Conservation (phyloP, 2,797 vertebrate species). For the Acipenser transmontanus region DNA sequence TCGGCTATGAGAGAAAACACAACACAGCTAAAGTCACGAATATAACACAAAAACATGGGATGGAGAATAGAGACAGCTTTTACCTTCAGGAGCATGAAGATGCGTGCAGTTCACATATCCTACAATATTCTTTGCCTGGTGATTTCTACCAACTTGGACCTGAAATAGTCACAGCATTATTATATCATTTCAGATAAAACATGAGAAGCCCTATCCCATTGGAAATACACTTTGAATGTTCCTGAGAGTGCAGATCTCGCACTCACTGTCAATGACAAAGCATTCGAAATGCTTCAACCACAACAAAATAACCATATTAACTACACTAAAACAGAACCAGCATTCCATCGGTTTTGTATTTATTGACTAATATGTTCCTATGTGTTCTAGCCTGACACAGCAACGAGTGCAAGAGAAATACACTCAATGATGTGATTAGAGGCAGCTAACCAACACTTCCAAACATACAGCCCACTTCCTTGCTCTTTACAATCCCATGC, state of each 20-base stretch:
- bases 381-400: too few species aligned
- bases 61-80: conserved; percentile 22
- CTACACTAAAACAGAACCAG: too few species aligned
- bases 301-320: not conserved
- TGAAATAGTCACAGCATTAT: conserved; percentile 23
- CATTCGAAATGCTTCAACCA: not conserved
- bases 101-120: conserved; percentile 81
- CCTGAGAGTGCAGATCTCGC: too few species aligned
- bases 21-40: not conserved
- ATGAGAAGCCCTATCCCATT: not conserved
- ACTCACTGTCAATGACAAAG: too few species aligned
- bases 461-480: too few species aligned
- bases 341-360: too few species aligned
- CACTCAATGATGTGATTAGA: too few species aligned
- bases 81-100: conserved; percentile 72
- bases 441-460: too few species aligned
- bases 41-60: not conserved
- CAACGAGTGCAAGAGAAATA: too few species aligned
- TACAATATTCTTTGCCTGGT: conserved; percentile 48
- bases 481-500: too few species aligned
- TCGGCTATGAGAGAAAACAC: conserved; percentile 48
- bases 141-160: conserved; percentile 61
- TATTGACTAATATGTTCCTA: too few species aligned
- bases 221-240: not conserved
- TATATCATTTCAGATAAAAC: not conserved